A percentile compares a stretch with the other conserved stretches of the same genome.
phyloP scores from a whole-genome alignment of 2,888 invertebrate species.

The Scaptomyza polygonia region DNA sequence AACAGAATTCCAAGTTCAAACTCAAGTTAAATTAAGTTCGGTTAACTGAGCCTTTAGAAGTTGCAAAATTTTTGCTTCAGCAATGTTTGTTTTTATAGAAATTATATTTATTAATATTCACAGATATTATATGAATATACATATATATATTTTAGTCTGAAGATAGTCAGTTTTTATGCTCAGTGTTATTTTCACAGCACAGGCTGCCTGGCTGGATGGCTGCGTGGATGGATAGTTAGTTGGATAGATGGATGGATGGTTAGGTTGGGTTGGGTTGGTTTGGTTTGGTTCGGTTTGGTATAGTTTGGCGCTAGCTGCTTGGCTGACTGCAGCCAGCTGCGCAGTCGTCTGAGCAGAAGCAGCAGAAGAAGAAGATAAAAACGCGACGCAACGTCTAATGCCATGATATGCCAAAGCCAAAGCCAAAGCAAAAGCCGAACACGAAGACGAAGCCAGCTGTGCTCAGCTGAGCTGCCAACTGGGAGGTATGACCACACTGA shows the following conservation, averaged over 20 bases:
- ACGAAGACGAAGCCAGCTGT: background rate
- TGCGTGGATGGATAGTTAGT: slow-evolving; percentile 45
- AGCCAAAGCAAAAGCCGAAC: background rate
- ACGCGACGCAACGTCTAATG: slow-evolving; percentile 26
- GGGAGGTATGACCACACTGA: slow-evolving; percentile 63
- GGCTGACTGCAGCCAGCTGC: slow-evolving; percentile 65
- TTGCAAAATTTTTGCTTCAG: too few species aligned
- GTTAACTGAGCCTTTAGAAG: too few species aligned
- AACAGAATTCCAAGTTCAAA: too few species aligned
- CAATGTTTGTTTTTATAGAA: too few species aligned
- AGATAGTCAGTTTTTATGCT: too few species aligned
- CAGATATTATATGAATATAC: too few species aligned
- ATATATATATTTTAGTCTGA: too few species aligned
- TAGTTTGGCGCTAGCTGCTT: slow-evolving; percentile 65
- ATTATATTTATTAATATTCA: too few species aligned
- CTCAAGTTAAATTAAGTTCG: too few species aligned
- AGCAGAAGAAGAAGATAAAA: background rate
- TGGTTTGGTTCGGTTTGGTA: slow-evolving; percentile 43
- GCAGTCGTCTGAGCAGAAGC: slow-evolving; percentile 36
- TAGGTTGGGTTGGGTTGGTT: slow-evolving; percentile 34
- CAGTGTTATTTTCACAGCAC: too few species aligned
- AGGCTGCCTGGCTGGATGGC: slow-evolving; percentile 39
- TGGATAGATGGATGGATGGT: slow-evolving; percentile 34
- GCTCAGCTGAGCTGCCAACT: slow-evolving; percentile 24
- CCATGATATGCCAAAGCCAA: slow-evolving; percentile 16